Evolutionary conservation across 2,888 invertebrate genomes (phyloP), one percentile per base, ranked within the genome.

Genomic region (Microplitis manilae): DNA sequence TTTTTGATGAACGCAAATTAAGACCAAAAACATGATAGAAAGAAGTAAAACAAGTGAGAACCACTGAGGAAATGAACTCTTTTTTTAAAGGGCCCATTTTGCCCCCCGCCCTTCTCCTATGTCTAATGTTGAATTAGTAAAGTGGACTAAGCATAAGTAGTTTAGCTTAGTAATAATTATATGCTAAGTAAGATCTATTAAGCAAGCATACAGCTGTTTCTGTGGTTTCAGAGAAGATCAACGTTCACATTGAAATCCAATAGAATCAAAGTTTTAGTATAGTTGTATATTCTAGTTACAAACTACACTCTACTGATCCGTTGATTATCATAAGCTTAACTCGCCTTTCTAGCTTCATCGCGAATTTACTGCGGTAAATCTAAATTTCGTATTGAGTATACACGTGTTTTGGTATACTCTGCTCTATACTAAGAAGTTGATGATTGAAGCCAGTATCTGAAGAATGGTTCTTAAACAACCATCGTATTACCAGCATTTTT

Each of bases 391-490:
- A 30, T 30, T 30, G 30, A 30, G 30, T 30, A 30, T 30, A 30
- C 30, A 30, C 30, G 30, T 50, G 50, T 13, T 50, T 50, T 7
- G 13, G 4, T 50, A 50, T 50, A 50, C 50, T 50, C 30, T 50
- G 6, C 13, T 50, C 30, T 50, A 50, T 50, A 50, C 13, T 50
- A 50, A 50, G 13, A 50, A 50, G 50, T 9, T 50, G 13, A 50
- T 50, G 30, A 30, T 17, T 13, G 9, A 20, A 30, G 38, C 13
- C 38, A 13, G 38, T 30, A 20, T 13, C 20, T 30, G 30, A 65
- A 65, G 13, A 30, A 65, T 65, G 38, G 38, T 17, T 65, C 30
- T 65, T 65, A 65, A 65, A 30, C 30, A 65, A 65, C 65, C 65
- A 65, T 65, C 30, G 13, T 30, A 65, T 65, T 8, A 65, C 62